Evolutionary conservation across 2,797 vertebrate species (phyloP).

Genomic region (Macropus fuliginosus): DNA sequence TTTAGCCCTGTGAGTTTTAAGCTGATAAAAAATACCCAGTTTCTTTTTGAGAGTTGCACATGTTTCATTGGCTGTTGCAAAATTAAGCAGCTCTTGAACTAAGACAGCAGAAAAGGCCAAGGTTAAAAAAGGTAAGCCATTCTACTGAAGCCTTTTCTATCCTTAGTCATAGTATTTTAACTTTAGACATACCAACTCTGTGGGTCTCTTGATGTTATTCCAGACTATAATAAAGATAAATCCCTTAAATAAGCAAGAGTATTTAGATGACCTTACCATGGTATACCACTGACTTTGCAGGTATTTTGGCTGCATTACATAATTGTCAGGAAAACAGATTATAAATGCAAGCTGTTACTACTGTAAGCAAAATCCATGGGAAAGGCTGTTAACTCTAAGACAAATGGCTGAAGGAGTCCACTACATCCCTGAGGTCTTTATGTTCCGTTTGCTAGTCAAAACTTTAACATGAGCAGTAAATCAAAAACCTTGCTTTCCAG

Average conservation of each 20-base stretch:
- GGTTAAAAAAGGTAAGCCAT: slow-evolving; percentile 18
- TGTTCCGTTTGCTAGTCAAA: slow-evolving; percentile 71
- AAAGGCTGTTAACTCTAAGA: slow-evolving; percentile 58
- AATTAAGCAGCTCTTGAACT: slow-evolving; percentile 20
- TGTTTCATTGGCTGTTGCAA: background rate
- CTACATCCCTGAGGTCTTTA: slow-evolving; percentile 55
- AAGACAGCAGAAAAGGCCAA: background rate
- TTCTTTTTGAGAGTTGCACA: slow-evolving; percentile 15
- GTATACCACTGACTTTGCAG: background rate
- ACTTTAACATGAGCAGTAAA: slow-evolving; percentile 69
- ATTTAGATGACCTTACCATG: background rate
- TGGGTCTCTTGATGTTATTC: accelerated
- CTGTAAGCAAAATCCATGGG: slow-evolving; percentile 26
- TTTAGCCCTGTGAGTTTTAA: slow-evolving; percentile 51
- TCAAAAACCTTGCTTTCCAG: slow-evolving; percentile 74
- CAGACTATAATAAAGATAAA: background rate
- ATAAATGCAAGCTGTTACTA: slow-evolving; percentile 56
- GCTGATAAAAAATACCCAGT: slow-evolving; percentile 24
- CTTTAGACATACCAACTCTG: background rate
- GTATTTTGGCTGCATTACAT: slow-evolving; percentile 51
- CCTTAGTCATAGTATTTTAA: slow-evolving; percentile 3
- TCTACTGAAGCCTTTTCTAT: background rate
- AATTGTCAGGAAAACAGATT: slow-evolving; percentile 46
- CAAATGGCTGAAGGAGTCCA: slow-evolving; percentile 46
- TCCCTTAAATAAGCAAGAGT: slow-evolving; percentile 7